Percentiles rank a stretch among this genome's conserved stretches.
Conservation (phyloP, 2,113 vertebrate species). For the Chitala chitala region DNA sequence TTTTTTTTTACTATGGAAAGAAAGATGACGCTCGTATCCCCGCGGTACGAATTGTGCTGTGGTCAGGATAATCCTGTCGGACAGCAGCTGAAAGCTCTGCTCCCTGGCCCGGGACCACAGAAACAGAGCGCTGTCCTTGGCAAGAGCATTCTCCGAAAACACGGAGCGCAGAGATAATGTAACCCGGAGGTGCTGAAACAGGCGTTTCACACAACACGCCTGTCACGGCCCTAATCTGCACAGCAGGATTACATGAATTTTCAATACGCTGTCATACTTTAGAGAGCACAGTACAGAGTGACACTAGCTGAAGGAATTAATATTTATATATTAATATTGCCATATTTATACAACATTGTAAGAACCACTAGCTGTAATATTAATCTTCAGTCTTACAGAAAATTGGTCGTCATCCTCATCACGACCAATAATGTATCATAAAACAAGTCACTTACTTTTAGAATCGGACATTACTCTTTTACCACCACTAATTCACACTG, state of each 20-base stretch:
- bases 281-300: not conserved
- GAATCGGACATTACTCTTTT: not conserved
- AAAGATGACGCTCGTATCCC: not conserved
- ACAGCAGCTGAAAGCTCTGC: not conserved
- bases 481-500: not conserved
- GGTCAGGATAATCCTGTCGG: not conserved
- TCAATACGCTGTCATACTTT: too few species aligned
- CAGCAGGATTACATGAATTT: too few species aligned
- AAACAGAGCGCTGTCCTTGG: not conserved
- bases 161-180: not conserved
- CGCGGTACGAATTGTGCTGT: not conserved
- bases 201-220: not conserved
- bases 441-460: too few species aligned
- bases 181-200: not conserved
- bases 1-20: too few species aligned
- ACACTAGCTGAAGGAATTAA: not conserved
- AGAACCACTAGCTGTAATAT: not conserved
- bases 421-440: too few species aligned
- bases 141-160: not conserved
- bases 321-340: not conserved
- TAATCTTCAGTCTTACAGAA: not conserved
- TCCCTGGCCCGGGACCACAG: not conserved
- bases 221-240: too few species aligned
- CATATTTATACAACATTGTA: not conserved
- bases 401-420: not conserved